A percentile compares a stretch with the other conserved stretches of the same genome.
Conservation (phyloP, 2,797 vertebrate genomes). For the Cygnus olor region DNA sequence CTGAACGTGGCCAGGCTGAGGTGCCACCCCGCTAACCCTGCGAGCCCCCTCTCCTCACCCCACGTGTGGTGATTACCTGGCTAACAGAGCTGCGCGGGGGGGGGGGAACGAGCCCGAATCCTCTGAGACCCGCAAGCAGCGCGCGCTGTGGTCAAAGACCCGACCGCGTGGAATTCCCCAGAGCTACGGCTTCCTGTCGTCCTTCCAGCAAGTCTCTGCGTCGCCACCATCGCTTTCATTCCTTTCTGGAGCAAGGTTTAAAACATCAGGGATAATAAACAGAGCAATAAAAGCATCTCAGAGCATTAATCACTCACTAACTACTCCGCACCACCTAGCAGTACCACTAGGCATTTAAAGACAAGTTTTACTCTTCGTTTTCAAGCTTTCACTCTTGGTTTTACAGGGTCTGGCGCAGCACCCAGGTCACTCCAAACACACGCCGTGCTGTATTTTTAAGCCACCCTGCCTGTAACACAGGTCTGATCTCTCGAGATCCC, state of each 20-base stretch:
- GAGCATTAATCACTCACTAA: background rate
- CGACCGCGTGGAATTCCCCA: background rate
- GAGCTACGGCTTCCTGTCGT: background rate
- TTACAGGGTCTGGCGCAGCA: background rate
- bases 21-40: background rate
- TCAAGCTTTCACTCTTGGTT: background rate
- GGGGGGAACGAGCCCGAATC: background rate
- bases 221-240: background rate
- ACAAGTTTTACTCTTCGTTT: background rate
- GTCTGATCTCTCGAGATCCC: background rate
- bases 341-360: background rate
- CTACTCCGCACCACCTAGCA: background rate
- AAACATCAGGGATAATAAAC: conserved; percentile 19
- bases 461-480: background rate
- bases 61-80: background rate
- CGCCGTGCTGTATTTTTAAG: background rate
- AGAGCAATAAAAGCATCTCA: conserved; percentile 11
- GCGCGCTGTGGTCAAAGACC: background rate
- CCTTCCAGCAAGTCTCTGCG: background rate
- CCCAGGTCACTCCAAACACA: background rate
- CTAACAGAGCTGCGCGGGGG: background rate
- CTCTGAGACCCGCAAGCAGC: background rate
- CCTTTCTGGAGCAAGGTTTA: background rate
- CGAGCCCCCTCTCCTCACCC: background rate
- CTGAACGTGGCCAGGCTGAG: background rate